Percentiles rank a stretch among this genome's conserved stretches.
phyloP scores from a whole-genome alignment of 2,113 vertebrate species.

The mouse (Mus musculus) region GRCm39 chr2:158754001-158754500 shows the following conservation, averaged over 20 bases:
- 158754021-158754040: too few species aligned
- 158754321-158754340: not conserved
- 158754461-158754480: not conserved
- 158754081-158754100: too few species aligned
- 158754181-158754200: too few species aligned
- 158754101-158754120: not conserved
- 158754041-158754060: not conserved
- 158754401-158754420: not conserved
- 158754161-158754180: too few species aligned
- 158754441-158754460: not conserved
- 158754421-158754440: fast-evolving
- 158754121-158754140: too few species aligned
- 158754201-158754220: too few species aligned
- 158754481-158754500: not conserved
- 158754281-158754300: fast-evolving
- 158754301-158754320: not conserved
- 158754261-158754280: not conserved
- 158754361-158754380: not conserved
- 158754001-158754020: not conserved
- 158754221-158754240: fast-evolving
- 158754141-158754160: too few species aligned
- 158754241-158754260: fast-evolving
- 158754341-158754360: too few species aligned
- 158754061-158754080: not conserved
- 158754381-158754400: not conserved